Evolutionary conservation across 2,113 vertebrate species (phyloP).

Genomic region (Mobula hypostoma): DNA sequence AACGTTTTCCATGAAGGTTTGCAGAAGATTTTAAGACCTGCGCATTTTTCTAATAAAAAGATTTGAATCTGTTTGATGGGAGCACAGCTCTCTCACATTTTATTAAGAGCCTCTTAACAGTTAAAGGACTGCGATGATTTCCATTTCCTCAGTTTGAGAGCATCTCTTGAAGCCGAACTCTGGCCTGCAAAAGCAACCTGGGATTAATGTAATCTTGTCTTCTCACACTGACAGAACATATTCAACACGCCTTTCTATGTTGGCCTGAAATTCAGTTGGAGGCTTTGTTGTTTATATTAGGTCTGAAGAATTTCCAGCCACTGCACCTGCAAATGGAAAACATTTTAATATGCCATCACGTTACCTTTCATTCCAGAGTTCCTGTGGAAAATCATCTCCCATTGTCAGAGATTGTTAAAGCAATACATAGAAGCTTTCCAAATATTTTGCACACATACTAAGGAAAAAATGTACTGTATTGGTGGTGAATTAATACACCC

Average conservation of each 20-base stretch:
- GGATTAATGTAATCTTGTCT: constrained; percentile 55
- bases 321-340: not conserved
- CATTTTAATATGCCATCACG: not conserved
- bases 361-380: not conserved
- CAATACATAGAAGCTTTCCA: not conserved
- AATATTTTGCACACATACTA: not conserved
- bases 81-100: constrained; percentile 55
- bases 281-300: not conserved
- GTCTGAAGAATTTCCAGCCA: not conserved
- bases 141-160: constrained; percentile 62
- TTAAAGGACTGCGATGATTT: constrained; percentile 57
- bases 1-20: constrained; percentile 50
- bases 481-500: not conserved
- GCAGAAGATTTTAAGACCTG: not conserved
- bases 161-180: constrained; percentile 60
- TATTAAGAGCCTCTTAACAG: constrained; percentile 67
- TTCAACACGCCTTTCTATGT: constrained; percentile 51
- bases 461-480: not conserved
- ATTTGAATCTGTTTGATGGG: constrained; percentile 65
- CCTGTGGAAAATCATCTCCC: not conserved
- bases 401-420: not conserved
- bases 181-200: constrained; percentile 46
- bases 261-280: not conserved
- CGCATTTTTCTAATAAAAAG: constrained; percentile 46
- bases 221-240: constrained; percentile 44